Conservation (phyloP, 2,113 vertebrate genomes). For the Bettongia penicillata region DNA sequence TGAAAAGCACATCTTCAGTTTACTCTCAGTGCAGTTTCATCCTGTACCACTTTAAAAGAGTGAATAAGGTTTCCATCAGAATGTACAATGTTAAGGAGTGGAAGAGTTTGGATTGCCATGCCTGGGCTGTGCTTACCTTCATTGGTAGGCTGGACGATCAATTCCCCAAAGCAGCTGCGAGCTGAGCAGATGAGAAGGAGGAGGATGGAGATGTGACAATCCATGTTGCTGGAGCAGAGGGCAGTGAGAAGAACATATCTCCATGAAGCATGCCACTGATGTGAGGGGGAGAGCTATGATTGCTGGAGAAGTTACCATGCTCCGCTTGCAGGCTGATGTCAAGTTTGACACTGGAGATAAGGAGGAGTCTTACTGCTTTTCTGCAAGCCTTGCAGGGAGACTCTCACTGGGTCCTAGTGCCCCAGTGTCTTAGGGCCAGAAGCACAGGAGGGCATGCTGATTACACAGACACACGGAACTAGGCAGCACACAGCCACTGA, state of each 20-base stretch:
- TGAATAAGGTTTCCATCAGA: neutral
- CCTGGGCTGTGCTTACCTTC: conserved; percentile 90
- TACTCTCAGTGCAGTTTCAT: neutral
- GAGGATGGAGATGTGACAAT: conserved; percentile 88
- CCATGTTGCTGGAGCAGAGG: conserved; percentile 94
- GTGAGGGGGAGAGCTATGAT: conserved; percentile 85
- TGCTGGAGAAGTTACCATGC: conserved; percentile 88
- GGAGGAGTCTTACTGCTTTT: conserved; percentile 86
- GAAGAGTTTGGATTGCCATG: neutral
- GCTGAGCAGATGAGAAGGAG: conserved; percentile 80
- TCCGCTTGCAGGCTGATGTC: conserved; percentile 88
- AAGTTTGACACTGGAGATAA: conserved; percentile 91
- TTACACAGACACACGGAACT: neutral
- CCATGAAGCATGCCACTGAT: conserved; percentile 92
- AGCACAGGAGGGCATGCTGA: neutral
- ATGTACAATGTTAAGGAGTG: neutral
- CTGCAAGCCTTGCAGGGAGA: conserved; percentile 59
- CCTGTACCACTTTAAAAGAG: conserved; percentile 34
- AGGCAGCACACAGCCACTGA: fast-evolving
- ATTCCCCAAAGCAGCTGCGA: conserved; percentile 80
- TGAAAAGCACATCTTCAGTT: neutral
- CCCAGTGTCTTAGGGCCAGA: neutral
- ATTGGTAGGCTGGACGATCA: conserved; percentile 88
- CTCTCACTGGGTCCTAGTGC: conserved; percentile 82
- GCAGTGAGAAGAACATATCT: conserved; percentile 92